Evolutionary conservation across 2,113 vertebrate genomes (phyloP), one percentile per base, ranked within the genome.

Genomic region (Cygnus atratus): DNA sequence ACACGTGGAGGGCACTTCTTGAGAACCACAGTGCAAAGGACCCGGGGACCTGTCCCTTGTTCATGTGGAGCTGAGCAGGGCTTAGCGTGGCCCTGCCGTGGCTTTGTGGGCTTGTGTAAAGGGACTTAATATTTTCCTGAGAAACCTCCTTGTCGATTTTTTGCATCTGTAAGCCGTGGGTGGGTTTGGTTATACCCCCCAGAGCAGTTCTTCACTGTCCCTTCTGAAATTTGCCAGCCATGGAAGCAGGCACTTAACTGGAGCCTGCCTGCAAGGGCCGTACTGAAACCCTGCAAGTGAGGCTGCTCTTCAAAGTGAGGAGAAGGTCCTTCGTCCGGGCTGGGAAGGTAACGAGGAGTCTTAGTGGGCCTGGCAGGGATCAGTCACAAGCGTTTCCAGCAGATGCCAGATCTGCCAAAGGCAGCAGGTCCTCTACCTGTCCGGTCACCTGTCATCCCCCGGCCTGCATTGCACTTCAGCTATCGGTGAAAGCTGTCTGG

Each of bases 11-110:
- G 20, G 8, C 6, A 3, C 35, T 35, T 29, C 25, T 58, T 3
- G 1, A 12, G 50, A 41, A 25, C 41, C 6, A 1, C 14, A 3
- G 46, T 4, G 7, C 12, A 50, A 33, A 29, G 22, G 44, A 6
- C 6, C 29, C 0, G 0, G 13, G 43, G 20, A 1, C 28, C 11
- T 22, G 26, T 65, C 1, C 1, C 12, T 18, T 3, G 5, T 4
- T 19, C 2, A 12, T 4, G 48, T 5, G 25, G n/a, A 55, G 26
- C 4, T 1, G 35, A 48, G 65, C 43, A 28, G 71, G 46, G 28
- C 15, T 11, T 35, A 1, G 48, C 17, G 3, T 0, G 0, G 52
- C 37, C 37, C 6, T 24, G 25, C n/a, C 31, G 39, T 2, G 3
- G 1, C 26, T 63, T 8, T 2, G 9, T 28, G 57, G n/a, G 39